Evolutionary conservation across 2,113 vertebrate species (phyloP).

Genomic region (Rhabdornis inornatus): DNA sequence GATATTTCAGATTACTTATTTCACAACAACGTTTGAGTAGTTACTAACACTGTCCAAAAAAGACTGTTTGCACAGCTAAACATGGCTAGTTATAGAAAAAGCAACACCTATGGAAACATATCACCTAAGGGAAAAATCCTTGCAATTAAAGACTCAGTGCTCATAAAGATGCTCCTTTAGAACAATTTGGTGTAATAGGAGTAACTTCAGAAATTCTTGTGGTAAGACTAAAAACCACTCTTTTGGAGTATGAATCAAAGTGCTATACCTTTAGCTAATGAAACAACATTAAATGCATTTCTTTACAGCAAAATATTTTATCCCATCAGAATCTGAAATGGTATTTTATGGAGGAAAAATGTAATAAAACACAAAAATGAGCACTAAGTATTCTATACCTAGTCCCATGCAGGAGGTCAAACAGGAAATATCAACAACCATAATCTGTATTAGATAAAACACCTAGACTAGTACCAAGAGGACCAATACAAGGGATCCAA

Average conservation of each 20-base stretch:
- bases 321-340: background rate
- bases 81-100: background rate
- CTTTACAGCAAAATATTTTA: background rate
- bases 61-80: background rate
- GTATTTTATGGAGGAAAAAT: background rate
- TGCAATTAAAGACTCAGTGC: background rate
- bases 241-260: background rate
- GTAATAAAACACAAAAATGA: background rate
- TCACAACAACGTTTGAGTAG: background rate
- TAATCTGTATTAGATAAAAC: background rate
- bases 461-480: background rate
- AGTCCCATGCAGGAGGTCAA: background rate
- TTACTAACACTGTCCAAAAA: background rate
- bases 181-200: background rate
- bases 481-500: background rate
- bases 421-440: background rate
- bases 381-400: background rate
- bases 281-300: background rate
- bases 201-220: background rate
- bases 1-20: background rate
- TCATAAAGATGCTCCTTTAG: background rate
- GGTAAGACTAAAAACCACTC: background rate
- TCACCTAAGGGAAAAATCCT: background rate
- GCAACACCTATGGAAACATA: background rate
- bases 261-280: background rate